Base-by-base conservation (phyloP, 1,140 invertebrate species). In the Archivesica marissinica region DNA sequence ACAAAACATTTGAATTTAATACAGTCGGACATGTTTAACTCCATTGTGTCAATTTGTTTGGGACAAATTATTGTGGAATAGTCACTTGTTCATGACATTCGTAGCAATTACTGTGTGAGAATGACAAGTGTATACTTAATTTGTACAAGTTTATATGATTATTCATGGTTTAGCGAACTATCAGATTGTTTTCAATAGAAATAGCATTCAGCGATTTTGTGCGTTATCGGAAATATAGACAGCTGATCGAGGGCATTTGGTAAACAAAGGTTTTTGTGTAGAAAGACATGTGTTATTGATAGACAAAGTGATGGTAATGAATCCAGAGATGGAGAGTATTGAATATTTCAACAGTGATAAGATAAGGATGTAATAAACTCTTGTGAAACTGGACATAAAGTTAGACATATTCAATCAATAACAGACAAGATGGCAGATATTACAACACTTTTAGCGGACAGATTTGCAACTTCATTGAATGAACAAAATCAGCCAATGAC, bases 361-460 rank as follows among this genome's bases (percentile, higher is more conserved):
- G n/a, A n/a, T n/a, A n/a, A n/a, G n/a, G n/a, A n/a, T n/a, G n/a
- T n/a, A n/a, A n/a, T n/a, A n/a, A n/a, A n/a, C n/a, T n/a, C n/a
- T n/a, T n/a, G n/a, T n/a, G n/a, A n/a, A n/a, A n/a, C n/a, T n/a
- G n/a, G n/a, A n/a, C n/a, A n/a, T n/a, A n/a, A 52, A 52, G 50
- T 52, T 4, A 20, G 25, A 4, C 23, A 52, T 52, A n/a, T 52
- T 52, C 17, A 52, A 4, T n/a, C 4, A 52, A 2, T 52, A n/a
- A 20, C 17, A 66, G 39, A 64, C 30, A 70, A n/a, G 33, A 72
- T 72, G 68, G 68, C 59, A 20, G 61, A 79, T 35, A 64, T 61
- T 79, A 23, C 56, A 28, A 1, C 54, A 50, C 0, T 50, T 9
- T 6, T 70, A n/a, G 25, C 68, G 2, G 44, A 75, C 9, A 35